Conservation (phyloP, 1,140 invertebrate genomes). For the Anagrus nilaparvatae region DNA sequence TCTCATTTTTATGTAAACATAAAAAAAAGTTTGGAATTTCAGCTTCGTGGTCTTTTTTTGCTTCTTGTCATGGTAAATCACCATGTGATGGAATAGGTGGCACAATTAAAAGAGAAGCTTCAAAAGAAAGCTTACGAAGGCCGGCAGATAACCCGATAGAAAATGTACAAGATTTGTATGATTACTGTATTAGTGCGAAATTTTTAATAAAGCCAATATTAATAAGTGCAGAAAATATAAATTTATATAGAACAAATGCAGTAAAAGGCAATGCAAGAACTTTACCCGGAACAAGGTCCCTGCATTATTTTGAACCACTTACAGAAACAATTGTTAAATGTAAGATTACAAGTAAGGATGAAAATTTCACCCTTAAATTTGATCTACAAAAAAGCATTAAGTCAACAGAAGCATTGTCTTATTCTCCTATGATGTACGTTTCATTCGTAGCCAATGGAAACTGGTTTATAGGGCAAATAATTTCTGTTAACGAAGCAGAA, state of each 20-base stretch:
- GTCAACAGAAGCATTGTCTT: neutral
- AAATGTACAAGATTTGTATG: slow-evolving; percentile 3
- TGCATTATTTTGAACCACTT: neutral
- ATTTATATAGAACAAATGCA: neutral
- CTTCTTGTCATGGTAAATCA: neutral
- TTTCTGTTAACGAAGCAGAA: neutral
- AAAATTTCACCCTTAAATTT: neutral
- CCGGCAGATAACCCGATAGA: slow-evolving; percentile 13
- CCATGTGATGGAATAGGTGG: neutral
- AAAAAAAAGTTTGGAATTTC: neutral
- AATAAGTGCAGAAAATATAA: neutral
- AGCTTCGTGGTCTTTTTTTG: neutral
- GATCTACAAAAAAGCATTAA: neutral
- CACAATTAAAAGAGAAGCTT: neutral
- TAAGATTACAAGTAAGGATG: neutral
- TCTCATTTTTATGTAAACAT: neutral
- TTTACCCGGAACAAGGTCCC: too few species aligned
- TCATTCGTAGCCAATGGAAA: too few species aligned
- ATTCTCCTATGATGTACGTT: neutral
- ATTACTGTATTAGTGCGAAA: slow-evolving; percentile 6
- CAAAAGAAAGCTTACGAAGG: neutral
- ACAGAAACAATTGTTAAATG: too few species aligned
- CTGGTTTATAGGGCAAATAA: slow-evolving; percentile 3
- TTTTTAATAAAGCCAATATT: slow-evolving; percentile 2
- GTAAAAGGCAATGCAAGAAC: neutral